These are phyloP conservation scores for Campylomormyrus numenius DNA, from an alignment of 2,113 vertebrate genomes.

Conservation along the genomic window DNA sequence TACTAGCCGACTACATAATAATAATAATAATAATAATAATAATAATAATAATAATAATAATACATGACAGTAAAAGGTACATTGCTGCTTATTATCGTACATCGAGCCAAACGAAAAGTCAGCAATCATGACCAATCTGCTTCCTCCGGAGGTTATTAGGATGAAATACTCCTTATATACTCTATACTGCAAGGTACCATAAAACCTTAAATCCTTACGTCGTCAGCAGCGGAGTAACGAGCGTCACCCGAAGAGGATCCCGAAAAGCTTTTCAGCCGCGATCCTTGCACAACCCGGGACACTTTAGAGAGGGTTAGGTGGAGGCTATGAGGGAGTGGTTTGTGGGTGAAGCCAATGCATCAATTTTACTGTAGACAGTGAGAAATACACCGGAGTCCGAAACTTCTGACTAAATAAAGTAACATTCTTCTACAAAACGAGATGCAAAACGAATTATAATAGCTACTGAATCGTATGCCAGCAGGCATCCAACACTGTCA, in stretches of 20 bases:
- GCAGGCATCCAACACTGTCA: too few species aligned
- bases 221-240: not conserved
- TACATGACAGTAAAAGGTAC: too few species aligned
- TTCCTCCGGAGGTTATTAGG: not conserved
- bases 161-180: not conserved
- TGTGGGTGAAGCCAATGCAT: not conserved
- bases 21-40: not conserved
- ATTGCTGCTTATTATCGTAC: too few species aligned
- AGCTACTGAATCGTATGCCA: not conserved
- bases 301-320: not conserved
- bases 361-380: not conserved
- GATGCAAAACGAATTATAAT: not conserved
- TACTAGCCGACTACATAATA: not conserved
- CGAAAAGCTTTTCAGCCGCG: not conserved
- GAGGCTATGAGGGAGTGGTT: not conserved
- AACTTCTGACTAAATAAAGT: not conserved
- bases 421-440: not conserved
- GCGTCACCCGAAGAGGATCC: not conserved
- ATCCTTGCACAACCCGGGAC: not conserved
- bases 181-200: not conserved
- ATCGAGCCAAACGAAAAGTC: not conserved
- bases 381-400: not conserved
- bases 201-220: not conserved
- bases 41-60: not conserved
- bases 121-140: not conserved